These are phyloP conservation scores for Dryadula phaetusa DNA, from an alignment of 2,888 invertebrate species.

Conservation along the genomic window DNA sequence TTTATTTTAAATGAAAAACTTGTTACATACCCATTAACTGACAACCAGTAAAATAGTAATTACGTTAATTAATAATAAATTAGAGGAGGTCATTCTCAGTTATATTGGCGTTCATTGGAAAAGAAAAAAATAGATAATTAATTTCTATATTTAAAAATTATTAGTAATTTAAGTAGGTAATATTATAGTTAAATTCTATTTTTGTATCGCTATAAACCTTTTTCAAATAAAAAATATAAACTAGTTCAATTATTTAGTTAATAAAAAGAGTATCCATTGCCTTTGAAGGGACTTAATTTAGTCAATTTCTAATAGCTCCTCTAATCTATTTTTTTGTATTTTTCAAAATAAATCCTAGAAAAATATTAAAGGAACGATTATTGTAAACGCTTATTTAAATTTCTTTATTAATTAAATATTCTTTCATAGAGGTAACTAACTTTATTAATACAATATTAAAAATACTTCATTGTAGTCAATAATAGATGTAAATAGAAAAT, in stretches of 20 bases:
- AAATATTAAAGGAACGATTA: not conserved
- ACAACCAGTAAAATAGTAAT: conserved; percentile 15
- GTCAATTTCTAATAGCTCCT: too few relatives aligned
- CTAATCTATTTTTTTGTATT: too few relatives aligned
- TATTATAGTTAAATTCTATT: too few relatives aligned
- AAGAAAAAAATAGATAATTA: conserved; percentile 2
- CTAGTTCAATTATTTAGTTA: too few relatives aligned
- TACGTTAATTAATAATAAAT: conserved; percentile 10
- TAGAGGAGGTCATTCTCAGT: conserved; percentile 1
- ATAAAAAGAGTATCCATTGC: too few relatives aligned
- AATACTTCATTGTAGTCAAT: not conserved
- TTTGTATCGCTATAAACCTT: too few relatives aligned
- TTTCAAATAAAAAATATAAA: too few relatives aligned
- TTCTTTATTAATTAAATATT: too few relatives aligned
- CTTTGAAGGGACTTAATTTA: too few relatives aligned
- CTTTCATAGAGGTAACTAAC: not conserved
- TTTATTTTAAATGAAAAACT: conserved; percentile 1
- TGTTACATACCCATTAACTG: conserved; percentile 16
- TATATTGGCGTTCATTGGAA: not conserved
- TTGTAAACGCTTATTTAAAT: not conserved
- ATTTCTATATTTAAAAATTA: not conserved
- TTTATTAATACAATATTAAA: not conserved
- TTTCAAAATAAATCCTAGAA: too few relatives aligned
- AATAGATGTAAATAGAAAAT: not conserved
- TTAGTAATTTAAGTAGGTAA: too few relatives aligned